Evolutionary conservation across 1,140 invertebrate genomes (phyloP).

Genomic region (Radopholus similis): DNA sequence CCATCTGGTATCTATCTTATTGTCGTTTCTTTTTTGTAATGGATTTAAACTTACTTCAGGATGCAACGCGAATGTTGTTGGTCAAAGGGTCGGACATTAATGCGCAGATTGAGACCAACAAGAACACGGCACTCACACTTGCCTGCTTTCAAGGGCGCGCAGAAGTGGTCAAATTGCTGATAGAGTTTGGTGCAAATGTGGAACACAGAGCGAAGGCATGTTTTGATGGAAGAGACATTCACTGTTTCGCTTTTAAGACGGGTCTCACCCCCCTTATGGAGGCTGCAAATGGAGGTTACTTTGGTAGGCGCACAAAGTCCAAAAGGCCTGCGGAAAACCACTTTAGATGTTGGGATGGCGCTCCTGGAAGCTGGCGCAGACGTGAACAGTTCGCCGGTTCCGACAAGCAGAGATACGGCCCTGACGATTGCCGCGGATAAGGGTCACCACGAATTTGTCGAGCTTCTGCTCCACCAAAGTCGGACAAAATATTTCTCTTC

Average conservation of each 20-base stretch:
- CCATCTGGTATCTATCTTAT: too few species aligned
- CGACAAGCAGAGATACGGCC: constrained; percentile 92
- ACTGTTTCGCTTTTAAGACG: constrained; percentile 67
- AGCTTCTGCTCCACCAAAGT: too few species aligned
- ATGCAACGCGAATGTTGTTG: constrained; percentile 87
- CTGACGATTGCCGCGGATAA: constrained; percentile 98
- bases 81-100: constrained; percentile 99
- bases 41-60: too few species aligned
- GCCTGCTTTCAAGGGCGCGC: constrained; percentile 98
- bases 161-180: constrained; percentile 89
- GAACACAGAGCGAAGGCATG: constrained; percentile 90
- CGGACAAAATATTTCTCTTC: too few species aligned
- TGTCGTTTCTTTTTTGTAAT: too few species aligned
- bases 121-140: constrained; percentile 94
- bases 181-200: constrained; percentile 95
- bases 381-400: constrained; percentile 95
- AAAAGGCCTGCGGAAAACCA: too few species aligned
- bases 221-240: background rate
- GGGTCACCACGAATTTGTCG: constrained; percentile 93
- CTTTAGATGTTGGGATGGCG: constrained; percentile 93
- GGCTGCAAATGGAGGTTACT: constrained; percentile 95
- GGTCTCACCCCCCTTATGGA: constrained; percentile 98
- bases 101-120: constrained; percentile 99
- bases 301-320: too few species aligned
- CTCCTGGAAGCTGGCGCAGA: constrained; percentile 92